These are phyloP conservation scores for Scartelaos histophorus DNA, from an alignment of 2,113 vertebrate species.

Conservation along the genomic window DNA sequence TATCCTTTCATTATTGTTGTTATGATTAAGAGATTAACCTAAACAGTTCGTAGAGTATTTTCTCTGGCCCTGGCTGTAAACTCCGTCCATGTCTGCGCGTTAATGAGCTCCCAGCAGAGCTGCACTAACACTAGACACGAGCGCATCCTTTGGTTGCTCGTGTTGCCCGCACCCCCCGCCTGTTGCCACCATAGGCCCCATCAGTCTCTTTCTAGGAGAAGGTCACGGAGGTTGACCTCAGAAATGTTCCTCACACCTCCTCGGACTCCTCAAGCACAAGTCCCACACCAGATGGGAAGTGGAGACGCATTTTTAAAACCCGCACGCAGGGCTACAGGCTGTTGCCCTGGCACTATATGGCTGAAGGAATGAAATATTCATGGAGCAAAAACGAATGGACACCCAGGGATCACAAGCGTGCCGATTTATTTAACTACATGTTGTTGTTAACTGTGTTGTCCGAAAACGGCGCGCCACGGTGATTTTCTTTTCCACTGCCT, in stretches of 20 bases:
- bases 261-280: conserved; percentile 53
- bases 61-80: background rate
- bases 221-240: conserved; percentile 73
- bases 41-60: background rate
- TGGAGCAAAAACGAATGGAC: conserved; percentile 76
- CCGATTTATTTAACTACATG: conserved; percentile 76
- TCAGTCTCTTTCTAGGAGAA: conserved; percentile 49
- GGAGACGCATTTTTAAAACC: conserved; percentile 67
- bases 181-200: conserved; percentile 25
- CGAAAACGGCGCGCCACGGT: conserved; percentile 73
- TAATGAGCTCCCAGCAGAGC: conserved; percentile 1
- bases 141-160: conserved; percentile 12
- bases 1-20: too few relatives aligned
- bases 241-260: conserved; percentile 76
- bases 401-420: conserved; percentile 78
- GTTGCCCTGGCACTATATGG: conserved; percentile 75
- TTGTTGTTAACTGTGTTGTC: conserved; percentile 79
- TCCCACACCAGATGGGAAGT: conserved; percentile 81
- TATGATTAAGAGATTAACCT: background rate
- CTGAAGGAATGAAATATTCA: conserved; percentile 83
- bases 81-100: background rate
- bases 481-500: conserved; percentile 71
- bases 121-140: conserved; percentile 15
- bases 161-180: background rate
- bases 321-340: conserved; percentile 79